Percentiles rank a stretch among this genome's conserved stretches.
phyloP scores from a whole-genome alignment of 1,140 invertebrate species.

The Drosophila leontia region DNA sequence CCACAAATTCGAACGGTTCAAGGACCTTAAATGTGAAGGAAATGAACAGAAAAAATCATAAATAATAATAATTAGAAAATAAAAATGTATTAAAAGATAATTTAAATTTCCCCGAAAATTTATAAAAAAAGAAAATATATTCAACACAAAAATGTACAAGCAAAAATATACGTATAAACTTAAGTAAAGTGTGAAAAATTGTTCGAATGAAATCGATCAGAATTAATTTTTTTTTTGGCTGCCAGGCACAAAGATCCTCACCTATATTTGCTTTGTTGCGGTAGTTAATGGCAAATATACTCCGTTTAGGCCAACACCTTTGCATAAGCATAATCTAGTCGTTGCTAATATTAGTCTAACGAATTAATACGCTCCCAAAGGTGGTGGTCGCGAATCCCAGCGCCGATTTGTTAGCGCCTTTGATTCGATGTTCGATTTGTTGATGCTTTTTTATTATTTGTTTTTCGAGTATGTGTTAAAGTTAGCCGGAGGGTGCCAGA shows the following conservation, averaged over 20 bases:
- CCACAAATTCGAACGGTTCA: conserved; percentile 14
- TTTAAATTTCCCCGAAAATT: neutral
- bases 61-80: neutral
- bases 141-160: neutral
- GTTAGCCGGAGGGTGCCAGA: conserved; percentile 45
- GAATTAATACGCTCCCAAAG: conserved; percentile 33
- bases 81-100: neutral
- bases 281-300: conserved; percentile 13
- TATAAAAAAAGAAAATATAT: no score
- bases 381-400: conserved; percentile 19
- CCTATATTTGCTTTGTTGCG: conserved; percentile 32
- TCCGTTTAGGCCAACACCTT: conserved; percentile 23
- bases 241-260: neutral
- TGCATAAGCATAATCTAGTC: conserved; percentile 50
- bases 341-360: conserved; percentile 31
- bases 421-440: conserved; percentile 18
- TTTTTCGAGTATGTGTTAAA: conserved; percentile 60
- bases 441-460: conserved; percentile 37
- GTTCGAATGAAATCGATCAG: neutral
- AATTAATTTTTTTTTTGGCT: neutral
- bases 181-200: neutral
- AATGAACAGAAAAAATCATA: neutral
- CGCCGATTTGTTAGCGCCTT: conserved; percentile 27
- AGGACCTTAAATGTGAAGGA: conserved; percentile 19
- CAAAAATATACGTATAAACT: neutral